phyloP scores from a whole-genome alignment of 2,888 invertebrate genomes.

The Epistrophe eligans region DNA sequence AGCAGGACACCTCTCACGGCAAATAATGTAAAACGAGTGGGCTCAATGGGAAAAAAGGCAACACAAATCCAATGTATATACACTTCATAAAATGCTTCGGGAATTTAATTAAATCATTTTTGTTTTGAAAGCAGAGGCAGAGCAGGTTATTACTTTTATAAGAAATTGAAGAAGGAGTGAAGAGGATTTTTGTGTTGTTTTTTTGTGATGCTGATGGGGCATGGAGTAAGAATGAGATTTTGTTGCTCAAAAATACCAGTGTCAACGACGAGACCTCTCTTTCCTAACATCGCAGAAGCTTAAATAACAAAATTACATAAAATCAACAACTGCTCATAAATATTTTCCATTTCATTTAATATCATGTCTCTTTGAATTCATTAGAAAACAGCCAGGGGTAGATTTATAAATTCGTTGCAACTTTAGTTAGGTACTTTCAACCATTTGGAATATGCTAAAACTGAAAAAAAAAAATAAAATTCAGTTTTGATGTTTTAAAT shows the following conservation, averaged over 20 bases:
- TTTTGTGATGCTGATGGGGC: not conserved
- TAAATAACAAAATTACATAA: constrained; percentile 61
- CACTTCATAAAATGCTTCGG: constrained; percentile 48
- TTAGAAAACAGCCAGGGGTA: constrained; percentile 18
- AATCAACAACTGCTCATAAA: constrained; percentile 70
- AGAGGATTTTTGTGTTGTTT: not conserved
- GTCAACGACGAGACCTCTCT: not conserved
- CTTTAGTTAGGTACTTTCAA: too few relatives aligned
- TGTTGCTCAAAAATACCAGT: constrained; percentile 10
- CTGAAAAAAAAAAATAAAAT: too few relatives aligned
- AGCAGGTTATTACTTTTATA: constrained; percentile 63
- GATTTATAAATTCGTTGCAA: too few relatives aligned
- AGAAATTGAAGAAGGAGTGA: constrained; percentile 45
- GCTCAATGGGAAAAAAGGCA: not conserved
- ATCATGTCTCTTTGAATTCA: constrained; percentile 70
- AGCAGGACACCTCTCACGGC: not conserved
- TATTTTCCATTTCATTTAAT: constrained; percentile 70
- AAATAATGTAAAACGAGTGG: not conserved
- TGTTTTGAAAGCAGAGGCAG: constrained; percentile 58
- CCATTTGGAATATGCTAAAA: too few relatives aligned
- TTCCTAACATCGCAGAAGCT: constrained; percentile 34
- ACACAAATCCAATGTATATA: not conserved
- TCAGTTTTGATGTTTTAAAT: too few relatives aligned
- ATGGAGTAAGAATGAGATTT: not conserved
- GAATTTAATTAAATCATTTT: constrained; percentile 76